Evolutionary conservation across 1,140 invertebrate species (phyloP), one percentile per base, ranked within the genome.

Genomic region (Mactra quadrangularis): DNA sequence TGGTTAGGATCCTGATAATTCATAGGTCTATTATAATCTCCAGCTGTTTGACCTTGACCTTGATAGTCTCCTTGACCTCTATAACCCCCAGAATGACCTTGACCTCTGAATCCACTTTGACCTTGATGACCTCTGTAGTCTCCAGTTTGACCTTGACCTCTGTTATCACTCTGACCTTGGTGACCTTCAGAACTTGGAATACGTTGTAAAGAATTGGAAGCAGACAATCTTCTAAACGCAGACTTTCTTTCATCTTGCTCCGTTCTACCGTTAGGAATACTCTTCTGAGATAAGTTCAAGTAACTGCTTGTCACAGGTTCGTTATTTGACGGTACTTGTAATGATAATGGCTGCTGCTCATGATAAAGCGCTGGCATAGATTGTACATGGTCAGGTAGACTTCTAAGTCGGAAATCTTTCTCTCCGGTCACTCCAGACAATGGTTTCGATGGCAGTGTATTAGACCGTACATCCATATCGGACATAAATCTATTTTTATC

Each of bases 371-470:
- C 71, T 35, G 79, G 79, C 79, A 82, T 82, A 1, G 70, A 74
- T 47, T 82, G 79, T 27, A 75, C 79, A 66, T 82, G 70, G 38
- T 82, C 79, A 11, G 79, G 79, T 22, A 82, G 50, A 66, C 68
- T 82, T 38, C 79, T 59, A 17, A 74, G 52, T 13, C 70, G 55
- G 22, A 82, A 82, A 66, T 82, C 70, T 57, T 82, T 75, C 66
- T 82, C 79, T 27, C 77, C 77, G 25, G 77, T 81, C 4, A 82
- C 31, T 19, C 71, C 79, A 29, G 55, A 38, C n/a, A 38, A 19
- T 9, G 70, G 79, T 45, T 75, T 72, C 3, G 41, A 52, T 22
- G 78, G 66, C 57, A 82, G 19, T 9, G 70, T 82, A n/a, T 71
- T 71, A n/a, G 79, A 35, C 9, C 68, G 79, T 4, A 82, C 70